Conservation (phyloP, 2,888 invertebrate species). For the Copidosoma aretas region DNA sequence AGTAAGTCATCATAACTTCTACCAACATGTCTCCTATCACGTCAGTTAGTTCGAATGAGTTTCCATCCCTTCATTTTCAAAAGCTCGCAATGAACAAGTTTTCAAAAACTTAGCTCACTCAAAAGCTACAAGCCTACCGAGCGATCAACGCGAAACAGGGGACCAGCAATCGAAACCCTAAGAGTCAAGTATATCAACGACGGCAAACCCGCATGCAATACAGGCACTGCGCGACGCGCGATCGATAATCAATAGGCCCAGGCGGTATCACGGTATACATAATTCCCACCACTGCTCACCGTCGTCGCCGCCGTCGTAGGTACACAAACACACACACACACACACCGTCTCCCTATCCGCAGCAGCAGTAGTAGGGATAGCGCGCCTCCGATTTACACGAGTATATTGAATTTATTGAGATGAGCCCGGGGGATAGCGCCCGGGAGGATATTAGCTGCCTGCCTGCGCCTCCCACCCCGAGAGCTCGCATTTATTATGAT, state of each 20-base stretch:
- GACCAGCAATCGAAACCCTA: too few relatives aligned
- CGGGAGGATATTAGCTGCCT: conserved; percentile 63
- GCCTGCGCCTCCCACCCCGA: conserved; percentile 53
- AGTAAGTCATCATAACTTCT: conserved; percentile 4
- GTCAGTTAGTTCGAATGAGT: not conserved
- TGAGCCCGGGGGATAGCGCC: conserved; percentile 62
- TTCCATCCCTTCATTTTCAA: not conserved
- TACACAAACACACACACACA: not conserved
- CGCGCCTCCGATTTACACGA: conserved; percentile 60
- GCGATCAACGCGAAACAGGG: not conserved
- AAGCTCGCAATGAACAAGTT: too few relatives aligned
- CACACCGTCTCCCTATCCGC: too few relatives aligned
- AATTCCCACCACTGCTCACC: too few relatives aligned
- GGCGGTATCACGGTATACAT: conserved; percentile 26
- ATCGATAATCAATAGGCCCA: conserved; percentile 39
- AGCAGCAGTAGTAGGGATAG: conserved; percentile 10
- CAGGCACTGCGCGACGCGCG: not conserved
- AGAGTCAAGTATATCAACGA: too few relatives aligned
- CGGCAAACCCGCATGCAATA: too few relatives aligned
- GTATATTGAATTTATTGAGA: conserved; percentile 64
- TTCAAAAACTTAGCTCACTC: not conserved
- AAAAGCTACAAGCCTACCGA: not conserved
- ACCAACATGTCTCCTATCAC: not conserved
- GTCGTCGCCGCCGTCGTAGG: conserved; percentile 28
- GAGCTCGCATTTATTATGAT: conserved; percentile 60